Base-by-base conservation (phyloP, 2,888 invertebrate genomes). In the Microctonus aethiopoides region DNA sequence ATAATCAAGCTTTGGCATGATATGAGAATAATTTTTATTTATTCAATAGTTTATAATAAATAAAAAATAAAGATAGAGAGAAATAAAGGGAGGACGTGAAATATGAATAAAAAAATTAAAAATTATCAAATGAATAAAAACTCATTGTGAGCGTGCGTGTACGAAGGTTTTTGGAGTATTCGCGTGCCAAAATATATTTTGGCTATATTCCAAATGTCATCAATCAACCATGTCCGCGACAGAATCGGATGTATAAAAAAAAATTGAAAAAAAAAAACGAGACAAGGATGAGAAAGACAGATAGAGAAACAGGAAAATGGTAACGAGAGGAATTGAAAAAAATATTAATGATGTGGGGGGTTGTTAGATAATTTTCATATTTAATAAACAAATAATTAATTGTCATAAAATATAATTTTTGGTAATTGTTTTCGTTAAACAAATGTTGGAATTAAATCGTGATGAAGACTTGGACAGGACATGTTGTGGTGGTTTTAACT, bases 171-270 rank as follows among this genome's bases (percentile, higher is more conserved):
- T 62, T 24, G n/a, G 63, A 66, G 34, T 36, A 46, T 57, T 67
- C 60, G 29, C 20, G 39, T 62, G 67, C 61, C 54, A 68, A 54
- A 52, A 34, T 68, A 61, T 54, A 46, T 54, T 39, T 29, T 75
- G 76, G 75, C 74, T 41, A 65, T 65, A 51, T 57, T 73, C 74
- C 74, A 75, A 72, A 67, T 73, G 62, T 70, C 70, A 72, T 75
- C 69, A 72, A 75, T 75, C 75, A 75, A 62, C 26, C 65, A 61
- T 62, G 70, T 69, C 68, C 54, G 57, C 70, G 57, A 36, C 67
- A 62, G 64, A 46, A 64, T 70, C 61, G 16, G 46, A 46, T 54
- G 52, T 39, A 29, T 26, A 26, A 22, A 39, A 29, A 29, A 65
- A 57, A 39, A 24, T 16, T 10, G n/a, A 22, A 39, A 24, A 62